Percentiles rank a stretch among this genome's conserved stretches.
phyloP scores from a whole-genome alignment of 1,140 invertebrate genomes.

The Zaprionus kolodkinae region DNA sequence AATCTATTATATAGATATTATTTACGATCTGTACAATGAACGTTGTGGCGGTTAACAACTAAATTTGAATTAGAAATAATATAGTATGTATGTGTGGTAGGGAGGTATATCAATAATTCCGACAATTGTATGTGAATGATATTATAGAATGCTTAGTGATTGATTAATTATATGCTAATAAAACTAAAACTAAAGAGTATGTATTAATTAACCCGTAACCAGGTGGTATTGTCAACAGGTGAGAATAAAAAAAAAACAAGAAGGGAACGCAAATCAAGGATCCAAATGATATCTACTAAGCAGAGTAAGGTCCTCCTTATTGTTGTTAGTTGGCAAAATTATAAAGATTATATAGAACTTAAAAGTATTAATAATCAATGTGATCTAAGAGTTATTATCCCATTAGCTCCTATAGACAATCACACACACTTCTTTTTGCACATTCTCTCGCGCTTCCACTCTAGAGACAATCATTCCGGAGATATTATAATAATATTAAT shows the following conservation, averaged over 20 bases:
- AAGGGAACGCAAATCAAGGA: conserved; percentile 9
- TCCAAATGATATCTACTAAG: conserved; percentile 9
- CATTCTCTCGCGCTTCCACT: neutral
- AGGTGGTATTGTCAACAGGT: conserved; percentile 40
- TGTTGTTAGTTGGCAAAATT: conserved; percentile 58
- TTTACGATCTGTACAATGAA: conserved; percentile 62
- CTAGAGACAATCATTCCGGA: conserved; percentile 8
- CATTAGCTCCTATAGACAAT: conserved; percentile 36
- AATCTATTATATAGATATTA: conserved; percentile 32
- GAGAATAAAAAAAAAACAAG: conserved; percentile 12
- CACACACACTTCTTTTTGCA: conserved; percentile 10
- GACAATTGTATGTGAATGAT: conserved; percentile 25
- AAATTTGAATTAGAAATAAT: conserved; percentile 14
- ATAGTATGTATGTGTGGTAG: neutral
- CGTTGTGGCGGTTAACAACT: conserved; percentile 44
- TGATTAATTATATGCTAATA: conserved; percentile 12
- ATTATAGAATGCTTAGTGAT: conserved; percentile 36
- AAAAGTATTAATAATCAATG: conserved; percentile 26
- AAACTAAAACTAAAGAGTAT: conserved; percentile 26
- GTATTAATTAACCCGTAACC: conserved; percentile 52
- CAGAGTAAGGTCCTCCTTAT: conserved; percentile 25
- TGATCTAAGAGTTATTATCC: conserved; percentile 38
- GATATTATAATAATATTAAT: conserved; percentile 38
- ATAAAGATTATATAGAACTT: conserved; percentile 36
- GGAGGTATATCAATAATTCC: conserved; percentile 9